Evolutionary conservation across 1,140 invertebrate genomes (phyloP), one percentile per base, ranked within the genome.

Genomic region (Euura lappo): DNA sequence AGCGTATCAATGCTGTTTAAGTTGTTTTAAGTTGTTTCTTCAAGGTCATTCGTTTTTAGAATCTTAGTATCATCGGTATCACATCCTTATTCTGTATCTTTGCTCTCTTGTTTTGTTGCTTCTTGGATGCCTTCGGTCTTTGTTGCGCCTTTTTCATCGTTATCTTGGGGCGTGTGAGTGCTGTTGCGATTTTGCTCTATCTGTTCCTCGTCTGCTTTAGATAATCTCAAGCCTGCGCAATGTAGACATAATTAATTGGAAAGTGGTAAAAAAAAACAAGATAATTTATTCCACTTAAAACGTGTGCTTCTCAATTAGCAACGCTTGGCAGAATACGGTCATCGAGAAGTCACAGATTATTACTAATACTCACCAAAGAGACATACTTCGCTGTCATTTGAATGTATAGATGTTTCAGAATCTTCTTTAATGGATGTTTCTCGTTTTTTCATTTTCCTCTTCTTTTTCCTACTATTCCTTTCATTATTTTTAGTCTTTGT

Each of bases 301-400:
- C 28, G 28, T 28, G 28, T 28, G 28, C 28, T 28, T 28, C 28
- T 28, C 28, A 1, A 28, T 28, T 28, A 28, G 28, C 28, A 28
- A 28, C 28, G 28, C 28, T 28, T 28, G 28, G 28, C 28, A 28
- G 28, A 28, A 28, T 28, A 28, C 28, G 1, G 28, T 28, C 28
- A 28, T 28, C 28, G 28, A 28, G 28, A 28, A 28, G 28, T 28
- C 28, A 28, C 28, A 28, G 28, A 28, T 28, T 28, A 28, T 28
- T 28, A 28, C 28, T 45, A 74, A 45, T 64, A 71, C 43, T 70
- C 78, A 83, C 82, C 78, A 73, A 69, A 69, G 2, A 83, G 60
- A 69, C 74, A 71, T 2, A 84, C 44, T 47, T 70, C 46, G 45
- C 74, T 84, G 46, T 83, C 75, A 28, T 74, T 73, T 2, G 81